Evolutionary conservation across 2,888 invertebrate genomes (phyloP).

Genomic region (Oligia latruncula): DNA sequence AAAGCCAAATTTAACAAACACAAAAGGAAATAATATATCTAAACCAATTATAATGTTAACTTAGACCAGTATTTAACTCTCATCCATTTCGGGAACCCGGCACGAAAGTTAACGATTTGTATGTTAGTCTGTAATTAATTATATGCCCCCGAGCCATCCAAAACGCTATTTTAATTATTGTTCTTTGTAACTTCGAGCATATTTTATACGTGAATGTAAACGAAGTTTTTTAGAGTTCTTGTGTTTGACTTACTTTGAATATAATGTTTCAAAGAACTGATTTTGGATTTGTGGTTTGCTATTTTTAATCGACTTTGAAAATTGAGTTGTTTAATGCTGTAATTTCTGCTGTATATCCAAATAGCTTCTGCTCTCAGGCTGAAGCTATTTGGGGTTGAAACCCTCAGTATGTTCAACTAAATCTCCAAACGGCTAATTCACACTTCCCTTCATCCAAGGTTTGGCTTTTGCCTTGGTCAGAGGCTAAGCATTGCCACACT

Average conservation of each 20-base stretch:
- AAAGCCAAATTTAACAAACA: constrained; percentile 28
- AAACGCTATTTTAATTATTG: constrained; percentile 74
- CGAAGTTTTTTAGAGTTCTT: constrained; percentile 28
- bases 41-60: constrained; percentile 54
- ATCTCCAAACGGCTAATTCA: too few species aligned
- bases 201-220: constrained; percentile 47
- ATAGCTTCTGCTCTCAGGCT: too few species aligned
- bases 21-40: constrained; percentile 32
- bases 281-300: constrained; percentile 8
- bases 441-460: too few species aligned
- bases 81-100: constrained; percentile 56
- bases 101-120: constrained; percentile 65
- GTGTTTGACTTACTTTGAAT: constrained; percentile 30
- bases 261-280: constrained; percentile 10
- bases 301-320: not conserved
- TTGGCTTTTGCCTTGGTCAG: too few species aligned
- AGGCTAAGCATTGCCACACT: too few species aligned
- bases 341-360: too few species aligned
- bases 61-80: constrained; percentile 60
- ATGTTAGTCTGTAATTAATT: constrained; percentile 72
- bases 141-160: constrained; percentile 65
- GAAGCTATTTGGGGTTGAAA: too few species aligned
- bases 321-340: not conserved
- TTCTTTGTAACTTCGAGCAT: constrained; percentile 58
- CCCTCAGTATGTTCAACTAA: too few species aligned